A percentile compares a stretch with the other conserved stretches of the same genome.
Conservation (phyloP, 2,797 vertebrate genomes). For the Hirundo rustica region DNA sequence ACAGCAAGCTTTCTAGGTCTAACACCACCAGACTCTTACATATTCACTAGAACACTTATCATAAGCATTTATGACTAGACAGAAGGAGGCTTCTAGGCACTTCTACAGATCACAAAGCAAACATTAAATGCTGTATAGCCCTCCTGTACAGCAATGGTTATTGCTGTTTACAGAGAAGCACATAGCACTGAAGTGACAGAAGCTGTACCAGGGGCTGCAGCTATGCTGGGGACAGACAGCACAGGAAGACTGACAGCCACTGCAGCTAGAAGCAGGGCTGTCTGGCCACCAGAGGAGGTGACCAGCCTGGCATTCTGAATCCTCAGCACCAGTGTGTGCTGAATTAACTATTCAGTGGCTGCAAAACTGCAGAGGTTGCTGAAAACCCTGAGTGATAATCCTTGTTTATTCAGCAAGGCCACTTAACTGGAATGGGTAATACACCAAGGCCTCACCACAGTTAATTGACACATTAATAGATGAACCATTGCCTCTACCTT, state of each 20-base stretch:
- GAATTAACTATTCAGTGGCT: neutral
- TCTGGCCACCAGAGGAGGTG: fast-evolving
- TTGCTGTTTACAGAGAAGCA: neutral
- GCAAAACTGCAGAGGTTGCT: neutral
- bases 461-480: constrained; percentile 6
- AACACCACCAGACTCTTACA: neutral
- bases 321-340: fast-evolving
- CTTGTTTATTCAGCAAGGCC: constrained; percentile 1
- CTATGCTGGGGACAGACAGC: fast-evolving
- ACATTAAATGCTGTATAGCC: fast-evolving
- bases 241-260: neutral
- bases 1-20: neutral
- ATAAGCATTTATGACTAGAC: neutral
- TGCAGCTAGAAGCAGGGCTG: neutral
- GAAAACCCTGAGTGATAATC: neutral
- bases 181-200: neutral
- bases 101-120: neutral
- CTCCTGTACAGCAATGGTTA: neutral
- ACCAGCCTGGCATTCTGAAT: fast-evolving
- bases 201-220: neutral
- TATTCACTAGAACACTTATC: neutral
- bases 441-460: neutral
- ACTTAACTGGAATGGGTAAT: neutral
- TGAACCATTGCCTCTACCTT: neutral
- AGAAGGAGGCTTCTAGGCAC: neutral